Percentiles rank a stretch among this genome's conserved stretches.
Conservation (phyloP, 2,113 vertebrate genomes). For the Nesoenas mayeri region DNA sequence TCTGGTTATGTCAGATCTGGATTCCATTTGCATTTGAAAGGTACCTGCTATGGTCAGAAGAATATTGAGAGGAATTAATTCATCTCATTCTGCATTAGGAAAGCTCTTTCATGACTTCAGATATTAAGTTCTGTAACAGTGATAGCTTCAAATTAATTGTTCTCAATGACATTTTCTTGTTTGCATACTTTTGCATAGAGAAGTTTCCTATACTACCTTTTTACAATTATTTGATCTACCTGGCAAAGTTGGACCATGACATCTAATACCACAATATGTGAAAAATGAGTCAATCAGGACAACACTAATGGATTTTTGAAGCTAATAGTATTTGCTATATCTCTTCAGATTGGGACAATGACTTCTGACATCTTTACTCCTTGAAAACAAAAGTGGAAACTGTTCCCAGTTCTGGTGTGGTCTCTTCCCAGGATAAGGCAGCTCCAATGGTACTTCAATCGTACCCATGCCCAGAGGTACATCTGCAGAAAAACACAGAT, state of each 20-base stretch:
- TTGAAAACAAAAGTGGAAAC: background rate
- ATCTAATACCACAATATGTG: background rate
- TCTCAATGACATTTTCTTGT: background rate
- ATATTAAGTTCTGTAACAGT: background rate
- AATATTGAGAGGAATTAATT: background rate
- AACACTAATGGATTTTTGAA: background rate
- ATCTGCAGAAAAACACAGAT: background rate
- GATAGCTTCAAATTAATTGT: background rate
- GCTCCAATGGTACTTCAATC: background rate
- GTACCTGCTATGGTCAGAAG: background rate
- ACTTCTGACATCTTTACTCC: background rate
- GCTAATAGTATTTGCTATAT: background rate
- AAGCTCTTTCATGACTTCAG: background rate
- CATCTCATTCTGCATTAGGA: background rate
- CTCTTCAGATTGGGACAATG: background rate
- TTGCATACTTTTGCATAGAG: background rate
- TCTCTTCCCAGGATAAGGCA: background rate
- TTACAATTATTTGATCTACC: background rate
- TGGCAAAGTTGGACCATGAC: background rate
- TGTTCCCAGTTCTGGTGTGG: background rate
- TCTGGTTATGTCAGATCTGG: background rate
- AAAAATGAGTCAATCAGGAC: background rate
- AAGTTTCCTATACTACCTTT: background rate
- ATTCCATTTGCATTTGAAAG: constrained; percentile 30
- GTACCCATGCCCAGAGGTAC: background rate